These are phyloP conservation scores for Catharus fuscescens DNA, from an alignment of 2,113 vertebrate species.

Conservation along the genomic window DNA sequence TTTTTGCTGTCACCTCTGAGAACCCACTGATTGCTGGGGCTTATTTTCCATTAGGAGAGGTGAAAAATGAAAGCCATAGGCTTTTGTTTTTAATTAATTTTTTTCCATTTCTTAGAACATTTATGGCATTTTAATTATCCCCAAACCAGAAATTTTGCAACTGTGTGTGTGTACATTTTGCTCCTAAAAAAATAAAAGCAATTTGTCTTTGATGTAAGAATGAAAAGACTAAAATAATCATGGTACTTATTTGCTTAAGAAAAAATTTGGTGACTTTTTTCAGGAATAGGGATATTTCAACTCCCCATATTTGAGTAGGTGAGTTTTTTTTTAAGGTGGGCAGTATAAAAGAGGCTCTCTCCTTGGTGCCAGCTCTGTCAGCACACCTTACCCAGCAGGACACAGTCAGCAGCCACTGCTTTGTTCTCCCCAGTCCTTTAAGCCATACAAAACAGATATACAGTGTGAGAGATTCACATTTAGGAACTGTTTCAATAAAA, in stretches of 20 bases:
- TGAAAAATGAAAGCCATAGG: neutral
- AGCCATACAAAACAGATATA: neutral
- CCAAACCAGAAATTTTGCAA: neutral
- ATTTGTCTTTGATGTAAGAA: neutral
- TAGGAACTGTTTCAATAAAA: neutral
- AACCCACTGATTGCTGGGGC: neutral
- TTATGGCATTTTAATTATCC: neutral
- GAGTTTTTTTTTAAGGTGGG: neutral
- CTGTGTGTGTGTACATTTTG: neutral
- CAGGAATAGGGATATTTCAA: neutral
- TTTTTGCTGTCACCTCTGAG: neutral
- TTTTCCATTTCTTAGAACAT: neutral
- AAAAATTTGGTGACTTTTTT: neutral
- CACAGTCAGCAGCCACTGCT: neutral
- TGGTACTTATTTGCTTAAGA: neutral
- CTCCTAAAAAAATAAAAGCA: neutral
- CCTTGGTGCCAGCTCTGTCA: neutral
- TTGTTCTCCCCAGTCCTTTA: neutral
- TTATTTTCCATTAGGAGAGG: neutral
- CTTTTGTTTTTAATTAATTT: neutral
- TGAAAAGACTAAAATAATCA: neutral
- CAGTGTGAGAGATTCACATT: neutral
- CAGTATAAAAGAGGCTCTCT: neutral
- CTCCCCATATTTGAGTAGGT: neutral
- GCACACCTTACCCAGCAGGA: neutral